phyloP scores from a whole-genome alignment of 2,888 invertebrate species.

The Stratiomys singularior region DNA sequence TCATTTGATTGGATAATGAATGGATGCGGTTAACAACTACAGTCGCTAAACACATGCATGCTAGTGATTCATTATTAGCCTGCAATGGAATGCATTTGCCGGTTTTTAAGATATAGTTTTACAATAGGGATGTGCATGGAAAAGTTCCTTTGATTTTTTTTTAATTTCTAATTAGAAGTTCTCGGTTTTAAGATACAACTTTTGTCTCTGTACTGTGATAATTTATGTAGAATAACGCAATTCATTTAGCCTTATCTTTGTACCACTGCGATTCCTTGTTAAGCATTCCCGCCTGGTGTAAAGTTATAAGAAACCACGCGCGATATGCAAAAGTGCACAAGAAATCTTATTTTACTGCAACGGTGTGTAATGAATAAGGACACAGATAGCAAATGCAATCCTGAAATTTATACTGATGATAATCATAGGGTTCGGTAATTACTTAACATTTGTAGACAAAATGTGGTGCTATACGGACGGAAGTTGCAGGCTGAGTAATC shows the following conservation, averaged over 20 bases:
- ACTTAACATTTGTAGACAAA: too few species aligned
- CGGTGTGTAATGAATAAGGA: neutral
- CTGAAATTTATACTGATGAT: neutral
- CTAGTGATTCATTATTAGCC: too few species aligned
- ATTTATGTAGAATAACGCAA: slow-evolving; percentile 23
- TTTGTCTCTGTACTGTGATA: slow-evolving; percentile 7
- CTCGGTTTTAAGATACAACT: neutral
- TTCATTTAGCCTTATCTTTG: slow-evolving; percentile 21
- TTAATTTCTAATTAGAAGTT: too few species aligned
- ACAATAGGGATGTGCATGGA: too few species aligned
- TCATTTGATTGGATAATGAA: neutral
- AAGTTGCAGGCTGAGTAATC: too few species aligned
- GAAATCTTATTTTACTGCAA: neutral
- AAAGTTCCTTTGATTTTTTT: too few species aligned
- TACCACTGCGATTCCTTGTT: neutral
- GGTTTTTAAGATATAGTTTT: too few species aligned
- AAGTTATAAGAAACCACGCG: neutral
- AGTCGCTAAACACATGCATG: neutral
- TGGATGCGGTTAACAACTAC: neutral
- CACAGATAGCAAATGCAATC: neutral
- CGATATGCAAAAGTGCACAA: neutral
- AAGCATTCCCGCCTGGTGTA: neutral
- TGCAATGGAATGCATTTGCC: too few species aligned
- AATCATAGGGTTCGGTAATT: neutral
- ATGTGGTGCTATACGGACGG: too few species aligned